These are phyloP conservation scores for Pomatostomus ruficeps DNA, from an alignment of 2,113 vertebrate genomes.

Conservation along the genomic window DNA sequence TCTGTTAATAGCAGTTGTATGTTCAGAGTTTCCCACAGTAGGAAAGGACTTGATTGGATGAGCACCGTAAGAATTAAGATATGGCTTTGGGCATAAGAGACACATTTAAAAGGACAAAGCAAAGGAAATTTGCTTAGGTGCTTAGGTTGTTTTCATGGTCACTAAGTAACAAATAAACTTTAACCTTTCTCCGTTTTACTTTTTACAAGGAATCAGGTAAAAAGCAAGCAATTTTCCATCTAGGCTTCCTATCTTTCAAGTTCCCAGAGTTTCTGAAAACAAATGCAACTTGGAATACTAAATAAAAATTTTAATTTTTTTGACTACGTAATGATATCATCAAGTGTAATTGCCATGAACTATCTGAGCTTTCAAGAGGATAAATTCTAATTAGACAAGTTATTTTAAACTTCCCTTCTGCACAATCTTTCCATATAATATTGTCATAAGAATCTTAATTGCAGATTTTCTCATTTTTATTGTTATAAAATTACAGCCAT, in stretches of 20 bases:
- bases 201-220: background rate
- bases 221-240: background rate
- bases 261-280: background rate
- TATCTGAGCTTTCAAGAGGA: background rate
- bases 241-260: background rate
- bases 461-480: background rate
- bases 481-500: background rate
- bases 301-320: background rate
- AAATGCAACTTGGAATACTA: background rate
- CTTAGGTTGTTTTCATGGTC: background rate
- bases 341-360: background rate
- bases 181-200: background rate
- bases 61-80: background rate
- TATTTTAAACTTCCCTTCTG: background rate
- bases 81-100: background rate
- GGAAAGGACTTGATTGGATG: background rate
- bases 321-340: background rate
- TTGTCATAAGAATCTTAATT: background rate
- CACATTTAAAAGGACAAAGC: background rate
- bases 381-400: background rate
- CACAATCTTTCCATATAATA: background rate
- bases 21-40: background rate
- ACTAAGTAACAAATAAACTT: background rate
- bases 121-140: background rate
- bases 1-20: background rate